Conservation (phyloP, 1,140 invertebrate species). For the Hycleus cichorii region DNA sequence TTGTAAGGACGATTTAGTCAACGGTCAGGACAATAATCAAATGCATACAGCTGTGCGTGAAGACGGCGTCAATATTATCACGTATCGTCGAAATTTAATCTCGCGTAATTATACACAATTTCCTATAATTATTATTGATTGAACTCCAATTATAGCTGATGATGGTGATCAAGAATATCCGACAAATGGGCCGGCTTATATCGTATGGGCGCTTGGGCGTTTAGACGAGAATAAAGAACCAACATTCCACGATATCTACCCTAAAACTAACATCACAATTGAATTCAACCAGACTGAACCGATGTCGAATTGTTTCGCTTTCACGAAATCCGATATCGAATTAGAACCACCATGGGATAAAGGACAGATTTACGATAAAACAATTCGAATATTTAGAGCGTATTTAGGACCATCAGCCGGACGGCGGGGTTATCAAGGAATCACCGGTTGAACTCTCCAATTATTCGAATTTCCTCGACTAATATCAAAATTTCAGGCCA, state of each 20-base stretch:
- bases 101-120: slow-evolving; percentile 55
- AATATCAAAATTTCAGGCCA: slow-evolving; percentile 37
- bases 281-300: slow-evolving; percentile 58
- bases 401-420: slow-evolving; percentile 76
- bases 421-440: slow-evolving; percentile 65
- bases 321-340: slow-evolving; percentile 47
- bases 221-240: slow-evolving; percentile 73
- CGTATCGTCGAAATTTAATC: slow-evolving; percentile 64
- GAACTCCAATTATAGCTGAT: slow-evolving; percentile 52
- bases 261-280: slow-evolving; percentile 58
- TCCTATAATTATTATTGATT: not conserved
- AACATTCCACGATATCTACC: slow-evolving; percentile 75
- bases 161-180: slow-evolving; percentile 68
- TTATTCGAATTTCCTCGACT: not conserved
- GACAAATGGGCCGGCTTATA: slow-evolving; percentile 55
- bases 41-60: slow-evolving; percentile 59
- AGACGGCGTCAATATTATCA: slow-evolving; percentile 71
- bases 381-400: slow-evolving; percentile 66
- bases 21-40: slow-evolving; percentile 72
- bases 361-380: slow-evolving; percentile 67
- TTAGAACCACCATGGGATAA: slow-evolving; percentile 63
- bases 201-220: slow-evolving; percentile 80
- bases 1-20: slow-evolving; percentile 70
- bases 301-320: slow-evolving; percentile 61
- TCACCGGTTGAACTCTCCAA: slow-evolving; percentile 39